Conservation (phyloP, 2,797 vertebrate genomes). For the Lutjanus campechanus region DNA sequence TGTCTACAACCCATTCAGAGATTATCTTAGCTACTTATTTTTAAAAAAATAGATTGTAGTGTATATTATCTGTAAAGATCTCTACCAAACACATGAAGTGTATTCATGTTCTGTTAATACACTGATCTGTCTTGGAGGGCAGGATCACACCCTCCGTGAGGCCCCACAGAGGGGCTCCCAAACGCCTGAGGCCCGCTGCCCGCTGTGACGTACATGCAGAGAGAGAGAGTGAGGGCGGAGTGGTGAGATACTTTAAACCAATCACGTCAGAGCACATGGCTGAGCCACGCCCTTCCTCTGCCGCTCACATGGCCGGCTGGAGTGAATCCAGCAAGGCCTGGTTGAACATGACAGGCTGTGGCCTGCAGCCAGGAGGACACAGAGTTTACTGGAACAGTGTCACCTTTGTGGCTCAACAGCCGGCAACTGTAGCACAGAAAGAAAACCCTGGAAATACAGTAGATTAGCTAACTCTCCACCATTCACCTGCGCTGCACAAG, state of each 20-base stretch:
- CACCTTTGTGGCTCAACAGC: slow-evolving; percentile 61
- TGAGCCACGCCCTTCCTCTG: slow-evolving; percentile 28
- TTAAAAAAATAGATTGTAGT: neutral
- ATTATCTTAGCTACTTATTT: neutral
- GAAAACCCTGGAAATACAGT: slow-evolving; percentile 73
- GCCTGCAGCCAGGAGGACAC: slow-evolving; percentile 38
- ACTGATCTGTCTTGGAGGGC: slow-evolving; percentile 14
- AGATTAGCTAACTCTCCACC: neutral
- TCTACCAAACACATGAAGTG: neutral
- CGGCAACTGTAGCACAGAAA: slow-evolving; percentile 42
- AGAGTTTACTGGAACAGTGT: slow-evolving; percentile 78
- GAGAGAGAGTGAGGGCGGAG: slow-evolving; percentile 30
- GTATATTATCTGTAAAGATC: neutral
- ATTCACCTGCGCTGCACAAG: neutral
- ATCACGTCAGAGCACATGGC: slow-evolving; percentile 27
- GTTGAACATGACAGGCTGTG: slow-evolving; percentile 39
- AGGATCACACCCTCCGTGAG: slow-evolving; percentile 42
- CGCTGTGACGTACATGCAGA: slow-evolving; percentile 10
- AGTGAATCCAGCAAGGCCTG: slow-evolving; percentile 62
- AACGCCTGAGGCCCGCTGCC: slow-evolving; percentile 8
- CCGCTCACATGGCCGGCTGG: slow-evolving; percentile 65
- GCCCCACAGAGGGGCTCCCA: slow-evolving; percentile 45
- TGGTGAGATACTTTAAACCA: slow-evolving; percentile 58
- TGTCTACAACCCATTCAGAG: neutral
- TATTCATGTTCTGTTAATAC: neutral